Evolutionary conservation across 1,140 invertebrate genomes (phyloP), one percentile per base, ranked within the genome.

Genomic region (Drosophila parabipectinata): DNA sequence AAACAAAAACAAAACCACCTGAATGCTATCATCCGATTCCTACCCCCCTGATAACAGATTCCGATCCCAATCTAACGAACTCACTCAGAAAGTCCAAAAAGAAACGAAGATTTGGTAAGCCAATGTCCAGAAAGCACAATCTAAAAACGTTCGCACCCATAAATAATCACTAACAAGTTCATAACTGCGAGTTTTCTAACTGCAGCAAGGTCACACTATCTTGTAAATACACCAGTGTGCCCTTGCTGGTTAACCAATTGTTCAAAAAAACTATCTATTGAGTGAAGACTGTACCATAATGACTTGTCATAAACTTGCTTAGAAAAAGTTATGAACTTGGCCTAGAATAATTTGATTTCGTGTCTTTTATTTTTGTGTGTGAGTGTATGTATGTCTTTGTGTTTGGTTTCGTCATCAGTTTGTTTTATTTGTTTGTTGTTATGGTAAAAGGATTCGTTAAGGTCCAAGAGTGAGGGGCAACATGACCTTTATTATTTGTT

Each of bases 51-150:
- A 74, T 88, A 87, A 83, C 84, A 87, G 83, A 87, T 83, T 88
- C 82, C 67, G 90, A 91, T 90, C 82, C 90, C 72, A 91, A 78
- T 88, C 84, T 89, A 90, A 90, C 83, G 87, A 91, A 91, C 75
- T 83, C 90, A 79, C 87, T 91, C 71, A 91, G 81, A 91, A 91
- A 87, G 87, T 78, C 85, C 68, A 91, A 91, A 89, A 91, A 91
- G 87, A 91, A 89, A 91, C 77, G 82, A 84, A 79, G 90, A 91
- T 90, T 91, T 72, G 90, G 90, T 91, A 91, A 91, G 90, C 84
- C 60, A 67, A 68, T 48, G 24, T 68, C 63, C 45, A 50, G 60
- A 58, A 39, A 32, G 34, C 45, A 56, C 63, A 37, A 56, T 57
- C 52, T 54, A 57, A 50, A 51, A 26, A 15, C 14, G 51, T 58